Evolutionary conservation across 2,797 vertebrate genomes (phyloP).

Genomic region (Taeniopygia guttata): DNA sequence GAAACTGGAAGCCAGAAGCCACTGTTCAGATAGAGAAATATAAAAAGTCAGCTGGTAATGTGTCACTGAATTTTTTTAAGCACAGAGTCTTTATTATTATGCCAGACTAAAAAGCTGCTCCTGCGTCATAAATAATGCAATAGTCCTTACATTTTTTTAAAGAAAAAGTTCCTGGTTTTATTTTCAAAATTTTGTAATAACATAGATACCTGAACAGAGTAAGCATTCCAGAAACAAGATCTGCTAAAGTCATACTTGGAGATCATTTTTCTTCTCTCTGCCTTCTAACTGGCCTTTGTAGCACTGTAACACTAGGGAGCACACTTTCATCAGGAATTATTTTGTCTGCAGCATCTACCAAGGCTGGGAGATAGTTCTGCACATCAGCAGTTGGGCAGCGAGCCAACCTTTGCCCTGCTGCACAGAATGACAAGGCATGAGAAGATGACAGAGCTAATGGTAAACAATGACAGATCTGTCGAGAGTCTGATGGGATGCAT

Average conservation of each 20-base stretch:
- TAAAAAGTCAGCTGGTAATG: background rate
- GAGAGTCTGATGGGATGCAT: conserved; percentile 37
- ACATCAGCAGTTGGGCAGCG: conserved; percentile 16
- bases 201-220: background rate
- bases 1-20: background rate
- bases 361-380: background rate
- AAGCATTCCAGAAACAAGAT: background rate
- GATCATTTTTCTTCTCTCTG: background rate
- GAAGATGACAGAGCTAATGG: conserved; percentile 68
- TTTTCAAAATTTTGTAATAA: background rate
- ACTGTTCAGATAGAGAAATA: background rate
- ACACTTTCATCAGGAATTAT: conserved; percentile 89
- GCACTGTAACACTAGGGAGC: conserved; percentile 88
- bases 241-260: background rate
- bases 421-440: conserved; percentile 60
- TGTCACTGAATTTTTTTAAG: background rate
- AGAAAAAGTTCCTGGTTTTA: background rate
- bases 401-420: conserved; percentile 50
- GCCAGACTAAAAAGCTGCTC: background rate
- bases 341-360: conserved; percentile 16
- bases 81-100: background rate
- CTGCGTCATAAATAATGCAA: background rate
- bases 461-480: conserved; percentile 74
- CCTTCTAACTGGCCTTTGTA: conserved; percentile 3
- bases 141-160: background rate